Evolutionary conservation across 2,797 vertebrate species (phyloP).

Genomic region (Melanogrammus aeglefinus): DNA sequence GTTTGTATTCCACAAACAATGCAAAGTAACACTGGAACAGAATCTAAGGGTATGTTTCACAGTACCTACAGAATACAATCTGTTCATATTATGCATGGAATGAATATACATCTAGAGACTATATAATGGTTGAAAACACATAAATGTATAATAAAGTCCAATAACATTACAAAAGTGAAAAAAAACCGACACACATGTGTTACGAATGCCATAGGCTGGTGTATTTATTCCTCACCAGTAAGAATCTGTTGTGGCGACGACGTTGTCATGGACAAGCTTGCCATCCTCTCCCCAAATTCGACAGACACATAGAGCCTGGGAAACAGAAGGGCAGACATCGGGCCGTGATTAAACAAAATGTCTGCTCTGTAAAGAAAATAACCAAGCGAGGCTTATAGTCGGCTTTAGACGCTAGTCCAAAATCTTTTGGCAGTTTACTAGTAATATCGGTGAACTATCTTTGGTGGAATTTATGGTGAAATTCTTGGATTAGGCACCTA

Average conservation of each 20-base stretch:
- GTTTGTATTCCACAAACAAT: too few species aligned
- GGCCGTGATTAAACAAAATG: too few species aligned
- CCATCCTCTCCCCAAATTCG: slow-evolving; percentile 91
- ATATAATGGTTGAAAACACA: background rate
- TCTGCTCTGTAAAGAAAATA: too few species aligned
- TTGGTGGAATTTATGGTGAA: slow-evolving; percentile 28
- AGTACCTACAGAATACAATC: background rate
- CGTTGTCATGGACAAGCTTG: slow-evolving; percentile 85
- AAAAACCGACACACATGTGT: background rate
- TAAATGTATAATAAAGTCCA: background rate
- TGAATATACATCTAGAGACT: background rate
- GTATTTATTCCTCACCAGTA: slow-evolving; percentile 85
- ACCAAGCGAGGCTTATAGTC: too few species aligned
- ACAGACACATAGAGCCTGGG: slow-evolving; percentile 90
- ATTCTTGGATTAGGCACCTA: background rate
- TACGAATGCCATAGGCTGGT: background rate
- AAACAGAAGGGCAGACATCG: slow-evolving; percentile 20
- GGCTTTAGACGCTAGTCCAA: background rate
- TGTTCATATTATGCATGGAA: background rate
- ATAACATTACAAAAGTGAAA: background rate
- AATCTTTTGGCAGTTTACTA: background rate
- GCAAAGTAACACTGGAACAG: too few species aligned
- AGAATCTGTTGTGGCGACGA: slow-evolving; percentile 92
- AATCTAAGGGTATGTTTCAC: too few species aligned
- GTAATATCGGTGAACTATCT: too few species aligned